These are phyloP conservation scores for Brachionus paranguensis DNA, from an alignment of 1,140 invertebrate species.

Conservation along the genomic window DNA sequence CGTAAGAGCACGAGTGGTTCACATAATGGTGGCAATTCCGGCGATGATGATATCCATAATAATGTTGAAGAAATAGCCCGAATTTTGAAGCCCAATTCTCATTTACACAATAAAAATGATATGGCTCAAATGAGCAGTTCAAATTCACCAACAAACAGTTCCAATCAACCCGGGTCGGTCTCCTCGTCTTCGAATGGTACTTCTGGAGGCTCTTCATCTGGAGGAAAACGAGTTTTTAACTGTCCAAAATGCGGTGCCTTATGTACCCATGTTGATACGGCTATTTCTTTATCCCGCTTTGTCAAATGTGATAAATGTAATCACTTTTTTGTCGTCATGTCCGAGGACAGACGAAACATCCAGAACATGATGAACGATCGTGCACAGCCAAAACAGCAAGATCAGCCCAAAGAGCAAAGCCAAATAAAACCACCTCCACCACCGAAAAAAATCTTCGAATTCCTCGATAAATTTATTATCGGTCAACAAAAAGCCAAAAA, in stretches of 20 bases:
- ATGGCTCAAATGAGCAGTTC: neutral
- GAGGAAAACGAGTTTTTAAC: slow-evolving; percentile 19
- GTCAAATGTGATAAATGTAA: slow-evolving; percentile 96
- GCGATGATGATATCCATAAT: neutral
- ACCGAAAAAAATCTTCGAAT: slow-evolving; percentile 73
- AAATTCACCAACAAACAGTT: neutral
- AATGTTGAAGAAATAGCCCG: slow-evolving; percentile 4
- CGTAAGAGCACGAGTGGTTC: neutral
- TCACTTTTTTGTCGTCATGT: slow-evolving; percentile 93
- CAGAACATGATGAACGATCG: neutral
- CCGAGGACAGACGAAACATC: slow-evolving; percentile 58
- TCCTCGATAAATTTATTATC: slow-evolving; percentile 89
- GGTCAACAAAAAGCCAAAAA: slow-evolving; percentile 98
- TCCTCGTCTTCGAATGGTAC: neutral
- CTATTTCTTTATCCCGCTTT: slow-evolving; percentile 84
- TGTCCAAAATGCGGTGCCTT: slow-evolving; percentile 93
- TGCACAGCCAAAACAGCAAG: neutral
- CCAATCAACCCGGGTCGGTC: neutral
- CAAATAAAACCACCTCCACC: slow-evolving; percentile 16
- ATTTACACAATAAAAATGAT: neutral
- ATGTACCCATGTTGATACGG: slow-evolving; percentile 89
- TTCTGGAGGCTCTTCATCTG: neutral
- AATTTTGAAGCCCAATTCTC: neutral
- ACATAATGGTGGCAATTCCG: neutral
- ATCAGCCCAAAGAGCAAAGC: neutral